Evolutionary conservation across 2,113 vertebrate genomes (phyloP).

Genomic region (Pipra filicauda): DNA sequence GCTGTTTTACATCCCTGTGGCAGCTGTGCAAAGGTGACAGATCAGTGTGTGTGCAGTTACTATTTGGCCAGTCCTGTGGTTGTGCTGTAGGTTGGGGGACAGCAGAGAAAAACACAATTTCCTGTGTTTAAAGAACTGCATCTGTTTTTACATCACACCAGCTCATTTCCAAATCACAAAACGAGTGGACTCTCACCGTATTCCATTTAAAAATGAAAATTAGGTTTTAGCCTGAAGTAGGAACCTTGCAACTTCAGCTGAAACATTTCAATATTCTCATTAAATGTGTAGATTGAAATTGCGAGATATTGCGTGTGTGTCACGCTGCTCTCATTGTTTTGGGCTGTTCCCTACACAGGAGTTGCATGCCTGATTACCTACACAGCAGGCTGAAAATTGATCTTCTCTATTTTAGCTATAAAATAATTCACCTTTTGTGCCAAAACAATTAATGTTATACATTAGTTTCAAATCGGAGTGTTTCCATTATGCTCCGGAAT

Average conservation of each 20-base stretch:
- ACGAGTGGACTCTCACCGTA: background rate
- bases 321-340: background rate
- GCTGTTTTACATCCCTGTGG: background rate
- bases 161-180: background rate
- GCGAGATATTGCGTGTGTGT: background rate
- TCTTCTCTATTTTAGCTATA: slow-evolving; percentile 36
- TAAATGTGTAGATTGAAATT: slow-evolving; percentile 11
- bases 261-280: slow-evolving; percentile 7
- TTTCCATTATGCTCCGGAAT: background rate
- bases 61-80: rapidly evolving
- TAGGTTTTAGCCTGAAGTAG: background rate
- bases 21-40: background rate
- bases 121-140: background rate
- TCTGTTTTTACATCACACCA: background rate
- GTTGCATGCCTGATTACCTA: slow-evolving; percentile 43
- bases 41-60: rapidly evolving
- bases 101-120: rapidly evolving
- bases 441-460: slow-evolving; percentile 41
- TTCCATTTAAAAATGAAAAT: slow-evolving; percentile 11
- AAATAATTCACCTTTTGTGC: slow-evolving; percentile 52
- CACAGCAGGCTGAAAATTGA: slow-evolving; percentile 52
- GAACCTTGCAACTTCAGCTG: background rate
- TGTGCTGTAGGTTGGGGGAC: background rate
- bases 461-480: slow-evolving; percentile 29
- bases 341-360: background rate